Evolutionary conservation across 2,113 vertebrate species (phyloP).

Genomic region (Plectropomus leopardus): DNA sequence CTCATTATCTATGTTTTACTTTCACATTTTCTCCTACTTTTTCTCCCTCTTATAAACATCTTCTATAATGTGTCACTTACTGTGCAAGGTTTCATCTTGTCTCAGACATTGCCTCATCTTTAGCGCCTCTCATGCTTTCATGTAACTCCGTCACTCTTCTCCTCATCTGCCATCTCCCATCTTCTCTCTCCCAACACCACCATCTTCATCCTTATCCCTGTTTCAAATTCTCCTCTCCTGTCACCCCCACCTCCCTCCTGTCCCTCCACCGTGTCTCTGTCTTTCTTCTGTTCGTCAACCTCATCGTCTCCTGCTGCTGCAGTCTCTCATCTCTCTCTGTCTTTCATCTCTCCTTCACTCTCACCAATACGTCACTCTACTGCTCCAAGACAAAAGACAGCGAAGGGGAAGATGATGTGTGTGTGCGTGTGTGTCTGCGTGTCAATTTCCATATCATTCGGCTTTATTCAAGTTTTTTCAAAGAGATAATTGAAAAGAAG

Average conservation of each 20-base stretch:
- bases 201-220: background rate
- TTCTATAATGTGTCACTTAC: slow-evolving; percentile 5
- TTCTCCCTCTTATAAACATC: background rate
- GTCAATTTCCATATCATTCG: slow-evolving; percentile 5
- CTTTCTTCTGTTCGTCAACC: slow-evolving; percentile 9
- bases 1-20: background rate
- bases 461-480: slow-evolving; percentile 9
- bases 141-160: slow-evolving; percentile 18
- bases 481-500: slow-evolving; percentile 10
- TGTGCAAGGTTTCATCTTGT: slow-evolving; percentile 26
- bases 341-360: slow-evolving; percentile 34
- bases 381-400: slow-evolving; percentile 36
- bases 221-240: background rate
- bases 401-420: background rate
- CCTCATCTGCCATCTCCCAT: slow-evolving; percentile 18
- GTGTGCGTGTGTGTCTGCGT: background rate
- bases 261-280: background rate
- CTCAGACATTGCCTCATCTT: background rate
- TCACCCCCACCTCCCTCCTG: background rate
- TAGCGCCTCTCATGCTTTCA: background rate
- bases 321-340: slow-evolving; percentile 18
- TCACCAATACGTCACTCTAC: background rate
- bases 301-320: slow-evolving; percentile 1
- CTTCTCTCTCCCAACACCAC: background rate
- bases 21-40: background rate